Evolutionary conservation across 2,888 invertebrate genomes (phyloP).

Genomic region (Drosophila dives): DNA sequence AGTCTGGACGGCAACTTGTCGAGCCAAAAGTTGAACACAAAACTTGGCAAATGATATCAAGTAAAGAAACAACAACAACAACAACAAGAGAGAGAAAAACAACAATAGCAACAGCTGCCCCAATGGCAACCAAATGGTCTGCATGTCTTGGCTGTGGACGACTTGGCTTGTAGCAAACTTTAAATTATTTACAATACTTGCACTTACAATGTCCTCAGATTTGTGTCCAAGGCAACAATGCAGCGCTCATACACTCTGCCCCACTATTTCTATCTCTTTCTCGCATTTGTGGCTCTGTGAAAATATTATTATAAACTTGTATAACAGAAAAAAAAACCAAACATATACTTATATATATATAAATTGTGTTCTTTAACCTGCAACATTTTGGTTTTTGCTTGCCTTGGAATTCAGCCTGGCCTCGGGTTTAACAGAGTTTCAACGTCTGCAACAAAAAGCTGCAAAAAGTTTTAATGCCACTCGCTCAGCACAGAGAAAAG

Average conservation of each 20-base stretch:
- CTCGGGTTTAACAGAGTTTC: conserved; percentile 7
- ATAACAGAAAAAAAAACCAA: neutral
- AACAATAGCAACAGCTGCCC: conserved; percentile 34
- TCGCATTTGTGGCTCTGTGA: neutral
- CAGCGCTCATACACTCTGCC: conserved; percentile 14
- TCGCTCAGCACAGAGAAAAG: neutral
- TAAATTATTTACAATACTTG: conserved; percentile 72
- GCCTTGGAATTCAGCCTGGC: conserved; percentile 10
- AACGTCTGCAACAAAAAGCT: conserved; percentile 9
- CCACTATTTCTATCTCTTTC: neutral
- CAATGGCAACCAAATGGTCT: conserved; percentile 66
- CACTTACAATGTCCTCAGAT: conserved; percentile 55
- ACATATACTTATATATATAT: conserved; percentile 11
- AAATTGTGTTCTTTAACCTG: conserved; percentile 26
- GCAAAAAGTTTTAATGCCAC: conserved; percentile 22
- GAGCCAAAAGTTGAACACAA: conserved; percentile 51
- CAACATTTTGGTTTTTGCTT: conserved; percentile 22
- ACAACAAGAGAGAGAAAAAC: conserved; percentile 9
- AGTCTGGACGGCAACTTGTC: conserved; percentile 48
- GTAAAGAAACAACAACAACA: conserved; percentile 41
- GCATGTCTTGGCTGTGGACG: conserved; percentile 56
- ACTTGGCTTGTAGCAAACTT: conserved; percentile 62
- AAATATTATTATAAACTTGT: conserved; percentile 28
- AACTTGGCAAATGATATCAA: conserved; percentile 69
- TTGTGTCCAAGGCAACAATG: conserved; percentile 51